Base-by-base conservation (phyloP, 2,113 vertebrate species). In the Megaceryle torquata region DNA sequence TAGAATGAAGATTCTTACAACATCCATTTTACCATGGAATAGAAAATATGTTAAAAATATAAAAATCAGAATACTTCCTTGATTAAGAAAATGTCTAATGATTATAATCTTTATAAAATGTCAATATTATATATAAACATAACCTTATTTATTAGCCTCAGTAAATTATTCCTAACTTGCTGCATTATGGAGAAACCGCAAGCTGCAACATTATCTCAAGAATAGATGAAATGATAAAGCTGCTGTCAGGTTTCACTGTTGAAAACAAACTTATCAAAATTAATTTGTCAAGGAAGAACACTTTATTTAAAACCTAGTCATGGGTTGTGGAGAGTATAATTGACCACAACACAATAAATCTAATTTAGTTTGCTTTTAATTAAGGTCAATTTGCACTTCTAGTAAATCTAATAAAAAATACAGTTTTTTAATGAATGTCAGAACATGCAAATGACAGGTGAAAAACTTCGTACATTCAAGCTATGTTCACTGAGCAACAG, bases 251-350 rank as follows among this genome's bases (percentile, higher is more conserved):
- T 95, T 96, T 94, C 64, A 85, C 21, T 72, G 91, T 91, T 97
- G 91, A 95, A 96, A 91, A 95, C 69, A 82, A 53, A 54, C 68
- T 88, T 86, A 89, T 91, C 82, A 89, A 94, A 97, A 95, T 72
- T 91, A 83, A 92, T 92, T 93, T 94, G 83, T 89, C 79, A 91
- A 33, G 69, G 26, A 70, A 92, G 81, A 91, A 86, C 65, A 60
- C 54, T 95, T 94, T 92, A 94, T 97, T 97, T 96, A 81, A 91
- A 93, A 97, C 91, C 39, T 60, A 75, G 87, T 97, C 92, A 97
- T 85, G 91, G 91, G 37, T 64, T 91, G 67, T 94, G 91, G 68
- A 96, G 88, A 88, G 59, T 87, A 64, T 97, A 97, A 97, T 97
- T 97, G 95, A 92, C 71, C 50, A 91, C 41, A 87, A 88, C 71